These are phyloP conservation scores for Taphrorychus bicolor DNA, from an alignment of 2,888 invertebrate species.

Conservation along the genomic window DNA sequence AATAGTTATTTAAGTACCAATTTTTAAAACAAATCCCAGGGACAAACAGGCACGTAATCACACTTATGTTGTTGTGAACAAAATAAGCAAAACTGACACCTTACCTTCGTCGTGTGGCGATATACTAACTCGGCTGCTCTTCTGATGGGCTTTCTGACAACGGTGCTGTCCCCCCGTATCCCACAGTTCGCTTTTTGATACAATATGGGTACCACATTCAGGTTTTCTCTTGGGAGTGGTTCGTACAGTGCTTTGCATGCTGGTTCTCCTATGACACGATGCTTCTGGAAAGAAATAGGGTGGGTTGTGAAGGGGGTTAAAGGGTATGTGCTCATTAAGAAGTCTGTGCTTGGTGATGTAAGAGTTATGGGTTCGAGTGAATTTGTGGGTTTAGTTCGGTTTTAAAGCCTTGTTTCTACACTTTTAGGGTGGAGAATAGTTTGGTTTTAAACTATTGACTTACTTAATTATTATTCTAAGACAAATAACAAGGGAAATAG, in stretches of 20 bases:
- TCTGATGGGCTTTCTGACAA: constrained; percentile 56
- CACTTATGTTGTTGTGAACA: neutral
- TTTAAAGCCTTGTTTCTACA: neutral
- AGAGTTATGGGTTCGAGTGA: too few relatives aligned
- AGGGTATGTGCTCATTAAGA: neutral
- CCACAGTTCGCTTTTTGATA: constrained; percentile 61
- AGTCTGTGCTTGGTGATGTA: neutral
- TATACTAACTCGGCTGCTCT: constrained; percentile 51
- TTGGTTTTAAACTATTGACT: neutral
- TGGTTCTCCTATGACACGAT: constrained; percentile 51
- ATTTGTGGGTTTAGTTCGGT: too few relatives aligned
- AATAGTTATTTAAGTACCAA: too few relatives aligned
- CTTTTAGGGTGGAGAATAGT: neutral
- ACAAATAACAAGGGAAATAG: too few relatives aligned
- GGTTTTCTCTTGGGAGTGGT: constrained; percentile 62
- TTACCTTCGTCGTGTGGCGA: constrained; percentile 54
- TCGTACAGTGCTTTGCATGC: constrained; percentile 50
- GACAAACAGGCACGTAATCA: neutral
- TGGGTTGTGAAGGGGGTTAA: neutral
- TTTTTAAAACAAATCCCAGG: too few relatives aligned
- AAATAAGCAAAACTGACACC: neutral
- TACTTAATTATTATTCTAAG: too few relatives aligned
- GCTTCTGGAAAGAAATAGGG: constrained; percentile 37
- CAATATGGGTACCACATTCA: constrained; percentile 58
- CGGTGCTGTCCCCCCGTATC: constrained; percentile 59